phyloP scores from a whole-genome alignment of 53 echinoderm and acorn worm species.

The Echinarachnius parma region DNA sequence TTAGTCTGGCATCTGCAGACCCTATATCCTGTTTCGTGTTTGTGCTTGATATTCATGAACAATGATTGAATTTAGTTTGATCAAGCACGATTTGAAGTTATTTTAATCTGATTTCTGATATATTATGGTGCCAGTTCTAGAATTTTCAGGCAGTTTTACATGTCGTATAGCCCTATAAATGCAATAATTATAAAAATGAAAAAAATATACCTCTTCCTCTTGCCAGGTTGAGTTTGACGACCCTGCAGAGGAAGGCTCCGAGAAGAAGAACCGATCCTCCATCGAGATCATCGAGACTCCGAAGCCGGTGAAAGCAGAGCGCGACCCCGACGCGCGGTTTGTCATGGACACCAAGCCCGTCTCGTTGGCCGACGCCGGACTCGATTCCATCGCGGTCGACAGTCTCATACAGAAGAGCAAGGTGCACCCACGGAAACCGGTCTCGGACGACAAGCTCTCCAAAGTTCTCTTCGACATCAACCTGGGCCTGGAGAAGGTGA shows the following conservation, averaged over 20 bases:
- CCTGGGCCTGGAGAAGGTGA: slow-evolving; percentile 80
- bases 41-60: no score
- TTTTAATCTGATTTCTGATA: no score
- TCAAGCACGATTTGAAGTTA: no score
- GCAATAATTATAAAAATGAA: not conserved
- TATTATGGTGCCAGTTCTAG: not conserved
- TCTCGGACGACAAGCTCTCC: slow-evolving; percentile 52
- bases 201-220: not conserved
- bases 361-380: slow-evolving; percentile 30
- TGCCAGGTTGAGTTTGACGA: slow-evolving; percentile 55
- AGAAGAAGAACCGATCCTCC: slow-evolving; percentile 18
- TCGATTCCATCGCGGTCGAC: slow-evolving; percentile 49
- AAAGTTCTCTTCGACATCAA: slow-evolving; percentile 79
- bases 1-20: no score
- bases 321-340: not conserved
- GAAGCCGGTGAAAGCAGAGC: not conserved
- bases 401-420: slow-evolving; percentile 46
- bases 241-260: slow-evolving; percentile 23
- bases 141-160: no score
- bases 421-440: slow-evolving; percentile 32
- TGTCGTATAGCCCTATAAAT: no score
- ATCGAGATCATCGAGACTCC: slow-evolving; percentile 44
- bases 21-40: no score
- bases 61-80: no score
- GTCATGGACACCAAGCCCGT: slow-evolving; percentile 26